phyloP scores from a whole-genome alignment of 2,113 vertebrate species.

The Protobothrops flavoviridis region DNA sequence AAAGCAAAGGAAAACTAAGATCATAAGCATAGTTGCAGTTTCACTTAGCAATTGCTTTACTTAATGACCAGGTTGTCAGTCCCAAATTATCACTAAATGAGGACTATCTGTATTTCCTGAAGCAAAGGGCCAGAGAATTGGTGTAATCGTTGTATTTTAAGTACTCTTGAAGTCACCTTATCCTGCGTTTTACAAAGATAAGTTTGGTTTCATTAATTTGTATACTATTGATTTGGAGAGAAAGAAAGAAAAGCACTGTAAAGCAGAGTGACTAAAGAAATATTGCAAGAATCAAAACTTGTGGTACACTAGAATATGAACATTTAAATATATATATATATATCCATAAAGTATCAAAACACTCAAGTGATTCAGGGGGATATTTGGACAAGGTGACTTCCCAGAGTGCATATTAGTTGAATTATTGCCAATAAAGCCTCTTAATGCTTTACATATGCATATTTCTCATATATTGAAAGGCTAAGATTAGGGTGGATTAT shows the following conservation, averaged over 20 bases:
- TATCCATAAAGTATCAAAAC: neutral
- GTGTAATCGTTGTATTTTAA: conserved; percentile 34
- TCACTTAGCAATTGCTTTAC: neutral
- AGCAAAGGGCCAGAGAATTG: conserved; percentile 27
- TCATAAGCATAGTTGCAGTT: neutral
- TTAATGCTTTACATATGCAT: conserved; percentile 54
- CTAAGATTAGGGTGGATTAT: conserved; percentile 71
- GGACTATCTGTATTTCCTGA: conserved; percentile 3
- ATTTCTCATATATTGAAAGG: conserved; percentile 50
- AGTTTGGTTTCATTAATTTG: conserved; percentile 33
- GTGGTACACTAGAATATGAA: conserved; percentile 29
- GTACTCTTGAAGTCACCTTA: conserved; percentile 30
- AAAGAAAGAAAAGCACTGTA: conserved; percentile 37
- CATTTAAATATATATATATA: conserved; percentile 4
- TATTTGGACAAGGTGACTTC: conserved; percentile 74
- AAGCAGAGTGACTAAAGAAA: conserved; percentile 39
- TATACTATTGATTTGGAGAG: conserved; percentile 13
- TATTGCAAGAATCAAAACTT: conserved; percentile 40
- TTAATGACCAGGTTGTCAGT: neutral
- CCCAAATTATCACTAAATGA: neutral
- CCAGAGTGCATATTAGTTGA: conserved; percentile 50
- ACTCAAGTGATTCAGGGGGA: conserved; percentile 40
- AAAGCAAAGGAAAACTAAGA: neutral
- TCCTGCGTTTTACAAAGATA: neutral
- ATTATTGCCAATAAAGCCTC: conserved; percentile 54